Evolutionary conservation across 2,888 invertebrate species (phyloP), one percentile per base, ranked within the genome.

Genomic region (Synergus umbraculus): DNA sequence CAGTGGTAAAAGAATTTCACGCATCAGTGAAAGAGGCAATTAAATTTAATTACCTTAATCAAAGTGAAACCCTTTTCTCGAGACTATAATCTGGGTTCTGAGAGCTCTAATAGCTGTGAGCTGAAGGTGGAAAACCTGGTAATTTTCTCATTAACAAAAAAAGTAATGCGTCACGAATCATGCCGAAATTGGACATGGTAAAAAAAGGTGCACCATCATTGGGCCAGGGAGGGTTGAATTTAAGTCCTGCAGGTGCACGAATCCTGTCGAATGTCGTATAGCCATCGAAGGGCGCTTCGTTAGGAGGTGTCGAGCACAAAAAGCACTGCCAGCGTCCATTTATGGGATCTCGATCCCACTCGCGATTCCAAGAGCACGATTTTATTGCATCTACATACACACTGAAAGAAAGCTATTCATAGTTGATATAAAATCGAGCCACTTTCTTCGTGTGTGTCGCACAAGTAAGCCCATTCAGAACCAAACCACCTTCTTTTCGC

Each of bases 281-380:
- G 69, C 49, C 49, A 22, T 73, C 37, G 73, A 54, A 41, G 73
- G 54, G 73, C 49, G 69, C 69, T 69, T 73, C 54, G 73, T 73
- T 73, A 73, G 29, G 73, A 73, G 49, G 73, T 73, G 73, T 73
- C 54, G 73, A 67, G 73, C 73, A 73, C 73, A 73, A 73, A 73
- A 73, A 73, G 73, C 73, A 73, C 73, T 49, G 73, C 73, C 49
- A 29, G 73, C 73, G n/a, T 66, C 66, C 66, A 66, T 66, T 66
- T 66, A 66, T 66, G 66, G 64, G 66, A 77, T 82, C 76, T 43
- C 79, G 79, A 60, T 76, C 54, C 67, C 15, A 73, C 78, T 79
- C 77, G 82, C 77, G 77, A 78, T 77, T 80, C 49, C 37, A 12
- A 15, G 67, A 58, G 78, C 67, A 78, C 60, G 58, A 69, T 77